Evolutionary conservation across 2,113 vertebrate genomes (phyloP).

Genomic region (Oreotrochilus melanogaster): DNA sequence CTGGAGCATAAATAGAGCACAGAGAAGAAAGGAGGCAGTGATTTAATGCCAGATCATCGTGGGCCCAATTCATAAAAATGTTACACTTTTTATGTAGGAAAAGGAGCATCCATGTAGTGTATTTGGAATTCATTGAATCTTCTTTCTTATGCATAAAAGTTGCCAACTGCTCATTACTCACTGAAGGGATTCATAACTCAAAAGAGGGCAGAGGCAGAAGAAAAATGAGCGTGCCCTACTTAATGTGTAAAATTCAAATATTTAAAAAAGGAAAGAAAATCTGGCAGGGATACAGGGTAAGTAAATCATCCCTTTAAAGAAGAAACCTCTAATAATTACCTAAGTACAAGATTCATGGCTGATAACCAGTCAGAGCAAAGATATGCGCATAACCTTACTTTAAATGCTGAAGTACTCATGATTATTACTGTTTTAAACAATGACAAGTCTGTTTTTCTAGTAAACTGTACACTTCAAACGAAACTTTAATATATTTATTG

Average conservation of each 20-base stretch:
- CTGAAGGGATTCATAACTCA: constrained; percentile 66
- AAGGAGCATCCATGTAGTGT: constrained; percentile 23
- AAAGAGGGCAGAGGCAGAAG: constrained; percentile 52
- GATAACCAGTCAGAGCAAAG: constrained; percentile 66
- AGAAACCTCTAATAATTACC: constrained; percentile 57
- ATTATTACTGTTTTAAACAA: constrained; percentile 38
- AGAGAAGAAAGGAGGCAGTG: constrained; percentile 47
- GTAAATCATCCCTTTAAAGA: constrained; percentile 63
- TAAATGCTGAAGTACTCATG: too few relatives aligned
- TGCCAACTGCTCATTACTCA: constrained; percentile 70
- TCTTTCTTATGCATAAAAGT: constrained; percentile 70
- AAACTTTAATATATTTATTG: constrained; percentile 53
- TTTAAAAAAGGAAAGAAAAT: constrained; percentile 28
- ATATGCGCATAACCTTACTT: not conserved
- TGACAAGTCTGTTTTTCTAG: constrained; percentile 24
- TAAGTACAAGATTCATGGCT: constrained; percentile 60
- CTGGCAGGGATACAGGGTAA: constrained; percentile 37
- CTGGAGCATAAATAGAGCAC: constrained; percentile 44
- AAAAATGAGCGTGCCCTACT: constrained; percentile 60
- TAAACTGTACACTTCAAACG: constrained; percentile 43
- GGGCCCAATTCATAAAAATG: constrained; percentile 51
- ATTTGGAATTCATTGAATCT: constrained; percentile 63
- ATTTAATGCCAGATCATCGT: constrained; percentile 41
- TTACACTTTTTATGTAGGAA: constrained; percentile 40
- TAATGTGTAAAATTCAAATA: constrained; percentile 66